phyloP scores from a whole-genome alignment of 2,113 vertebrate genomes.

The Triplophysa tibetana region DNA sequence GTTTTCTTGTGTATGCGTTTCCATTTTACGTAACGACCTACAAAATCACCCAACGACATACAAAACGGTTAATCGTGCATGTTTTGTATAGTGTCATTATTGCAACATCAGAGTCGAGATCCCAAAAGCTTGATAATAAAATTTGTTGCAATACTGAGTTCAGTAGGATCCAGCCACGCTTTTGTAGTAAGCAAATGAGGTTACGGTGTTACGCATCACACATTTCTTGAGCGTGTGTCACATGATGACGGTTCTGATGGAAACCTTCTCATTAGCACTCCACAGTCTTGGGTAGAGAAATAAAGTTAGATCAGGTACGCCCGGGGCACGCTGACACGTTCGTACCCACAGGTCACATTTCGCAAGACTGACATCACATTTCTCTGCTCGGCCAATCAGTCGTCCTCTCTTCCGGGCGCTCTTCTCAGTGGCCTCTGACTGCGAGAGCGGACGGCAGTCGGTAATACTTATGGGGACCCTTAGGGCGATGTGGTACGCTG shows the following conservation, averaged over 20 bases:
- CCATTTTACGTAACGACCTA: neutral
- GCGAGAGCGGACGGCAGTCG: constrained; percentile 6
- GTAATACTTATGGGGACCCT: constrained; percentile 35
- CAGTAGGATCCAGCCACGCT: neutral
- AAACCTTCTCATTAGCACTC: constrained; percentile 23
- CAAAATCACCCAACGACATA: constrained; percentile 7
- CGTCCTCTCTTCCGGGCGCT: neutral
- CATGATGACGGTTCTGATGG: constrained; percentile 18
- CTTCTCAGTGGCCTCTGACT: neutral
- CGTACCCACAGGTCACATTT: neutral
- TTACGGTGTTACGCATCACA: constrained; percentile 1
- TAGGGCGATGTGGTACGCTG: constrained; percentile 23
- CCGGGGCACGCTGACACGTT: neutral
- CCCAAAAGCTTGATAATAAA: constrained; percentile 1
- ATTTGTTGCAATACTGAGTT: neutral
- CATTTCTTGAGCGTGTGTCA: constrained; percentile 10
- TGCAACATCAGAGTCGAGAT: neutral
- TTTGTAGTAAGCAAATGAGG: neutral
- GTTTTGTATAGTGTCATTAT: neutral
- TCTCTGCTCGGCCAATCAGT: neutral
- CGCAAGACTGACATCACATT: constrained; percentile 2
- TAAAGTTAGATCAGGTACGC: constrained; percentile 37
- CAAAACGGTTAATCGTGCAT: neutral
- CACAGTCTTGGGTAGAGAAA: constrained; percentile 9
- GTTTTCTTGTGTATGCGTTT: constrained; percentile 14